Evolutionary conservation across 2,113 vertebrate species (phyloP), one percentile per base, ranked within the genome.

Genomic region (Fregata magnificens): DNA sequence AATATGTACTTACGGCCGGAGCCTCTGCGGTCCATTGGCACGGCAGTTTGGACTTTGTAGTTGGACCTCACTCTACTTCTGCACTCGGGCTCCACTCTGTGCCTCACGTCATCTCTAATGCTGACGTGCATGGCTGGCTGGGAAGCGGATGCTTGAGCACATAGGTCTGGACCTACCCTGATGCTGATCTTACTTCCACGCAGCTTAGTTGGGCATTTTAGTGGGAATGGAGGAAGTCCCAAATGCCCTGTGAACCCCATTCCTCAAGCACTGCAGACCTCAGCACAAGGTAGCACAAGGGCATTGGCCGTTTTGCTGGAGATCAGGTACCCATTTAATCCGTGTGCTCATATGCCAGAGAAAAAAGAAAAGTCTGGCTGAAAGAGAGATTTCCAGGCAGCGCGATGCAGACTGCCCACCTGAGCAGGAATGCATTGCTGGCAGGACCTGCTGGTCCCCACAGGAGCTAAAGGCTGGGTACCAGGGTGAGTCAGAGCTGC

Each of bases 21-120:
- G 90, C 47, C 89, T 86, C 88, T 62, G 71, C 38, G 16, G 69
- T 63, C 82, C 93, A 44, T 72, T 91, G 96, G 93, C 95, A 93
- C 83, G 6, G 65, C 78, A 56, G 9, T 26, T 66, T 55, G 90
- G 55, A 87, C 80, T 58, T 13, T 7, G 73, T 4, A 69, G 85
- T 29, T 49, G 81, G 83, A 91, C 59, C 77, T 91, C 29, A 9
- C 72, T 55, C 83, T 38, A 1, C 42, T 72, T 9, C 74, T 88
- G 90, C 58, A 2, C 44, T 90, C 6, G 73, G 82, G 82, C 82
- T 95, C 76, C 5, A 16, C 66, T 63, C 40, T 0, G 5, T 7
- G 17, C 84, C 86, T 77, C 76, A 45, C 82, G 14, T 38, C 91
- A 59, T 21, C 83, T 18, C 24, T 3, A 24, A 10, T 0, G 34